Percentiles rank a stretch among this genome's conserved stretches.
phyloP scores from a whole-genome alignment of 1,140 invertebrate genomes.

The Papilio dardanus region DNA sequence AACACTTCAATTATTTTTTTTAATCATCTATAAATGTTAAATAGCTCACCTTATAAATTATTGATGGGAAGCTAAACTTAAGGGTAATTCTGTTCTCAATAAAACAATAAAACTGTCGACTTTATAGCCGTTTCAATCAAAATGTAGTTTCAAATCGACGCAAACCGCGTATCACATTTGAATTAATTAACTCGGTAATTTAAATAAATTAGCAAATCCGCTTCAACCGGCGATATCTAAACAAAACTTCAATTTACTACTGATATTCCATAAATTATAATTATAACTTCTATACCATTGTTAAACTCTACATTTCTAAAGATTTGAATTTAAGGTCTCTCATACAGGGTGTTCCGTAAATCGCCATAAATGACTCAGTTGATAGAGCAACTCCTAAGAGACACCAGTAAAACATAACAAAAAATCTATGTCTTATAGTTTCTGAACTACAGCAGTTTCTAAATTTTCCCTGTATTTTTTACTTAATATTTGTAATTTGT shows the following conservation, averaged over 20 bases:
- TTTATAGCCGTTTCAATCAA: conserved; percentile 35
- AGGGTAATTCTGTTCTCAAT: conserved; percentile 33
- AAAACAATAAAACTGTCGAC: conserved; percentile 37
- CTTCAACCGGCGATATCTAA: conserved; percentile 22
- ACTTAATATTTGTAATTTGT: background rate
- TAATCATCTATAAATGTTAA: conserved; percentile 17
- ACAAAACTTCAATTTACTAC: conserved; percentile 25
- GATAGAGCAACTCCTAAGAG: too few relatives aligned
- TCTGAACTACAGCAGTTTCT: too few relatives aligned
- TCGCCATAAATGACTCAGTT: too few relatives aligned
- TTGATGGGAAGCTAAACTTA: conserved; percentile 29
- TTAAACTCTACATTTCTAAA: background rate
- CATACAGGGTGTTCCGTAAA: too few relatives aligned
- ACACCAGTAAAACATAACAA: too few relatives aligned
- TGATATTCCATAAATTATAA: background rate
- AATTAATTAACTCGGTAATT: conserved; percentile 61
- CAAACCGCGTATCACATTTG: conserved; percentile 46
- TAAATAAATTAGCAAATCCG: conserved; percentile 72
- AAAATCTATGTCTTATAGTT: too few relatives aligned
- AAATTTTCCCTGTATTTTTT: too few relatives aligned
- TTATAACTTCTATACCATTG: background rate
- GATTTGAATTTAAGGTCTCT: background rate
- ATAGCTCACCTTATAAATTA: conserved; percentile 19
- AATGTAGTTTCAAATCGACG: conserved; percentile 26
- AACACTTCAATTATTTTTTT: background rate